Percentiles rank a stretch among this genome's conserved stretches.
Evolutionary conservation across 2,888 invertebrate species (phyloP).

Genomic region (Pristionchus fissidentatus): DNA sequence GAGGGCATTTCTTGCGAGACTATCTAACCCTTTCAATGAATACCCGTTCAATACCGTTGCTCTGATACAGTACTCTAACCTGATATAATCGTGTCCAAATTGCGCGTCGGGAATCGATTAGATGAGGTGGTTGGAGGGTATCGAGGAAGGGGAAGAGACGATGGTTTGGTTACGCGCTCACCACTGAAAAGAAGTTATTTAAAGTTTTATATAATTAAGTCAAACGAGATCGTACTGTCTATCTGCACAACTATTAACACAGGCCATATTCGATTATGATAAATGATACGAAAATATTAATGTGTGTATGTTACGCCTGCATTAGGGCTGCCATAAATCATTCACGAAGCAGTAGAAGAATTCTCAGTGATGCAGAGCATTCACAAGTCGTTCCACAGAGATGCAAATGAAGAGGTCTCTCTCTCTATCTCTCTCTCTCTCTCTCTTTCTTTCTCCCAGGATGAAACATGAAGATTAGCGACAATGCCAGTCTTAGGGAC

Average conservation of each 20-base stretch:
- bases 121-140: neutral
- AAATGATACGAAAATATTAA: no score
- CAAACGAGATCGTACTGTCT: no score
- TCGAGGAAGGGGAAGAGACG: constrained; percentile 44
- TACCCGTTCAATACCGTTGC: no score
- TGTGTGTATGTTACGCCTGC: no score
- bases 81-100: constrained; percentile 44
- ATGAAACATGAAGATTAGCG: constrained; percentile 42
- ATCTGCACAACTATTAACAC: no score
- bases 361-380: neutral
- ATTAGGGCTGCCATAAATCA: no score
- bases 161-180: constrained; percentile 28
- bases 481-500: no score
- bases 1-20: no score
- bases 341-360: neutral
- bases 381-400: neutral
- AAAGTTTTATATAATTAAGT: no score
- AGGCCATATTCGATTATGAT: no score
- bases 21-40: no score
- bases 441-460: neutral
- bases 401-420: constrained; percentile 26
- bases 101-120: constrained; percentile 16
- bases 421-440: constrained; percentile 18
- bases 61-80: neutral
- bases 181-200: neutral